phyloP scores from a whole-genome alignment of 1,140 invertebrate genomes.

The Drosophila saltans region DNA sequence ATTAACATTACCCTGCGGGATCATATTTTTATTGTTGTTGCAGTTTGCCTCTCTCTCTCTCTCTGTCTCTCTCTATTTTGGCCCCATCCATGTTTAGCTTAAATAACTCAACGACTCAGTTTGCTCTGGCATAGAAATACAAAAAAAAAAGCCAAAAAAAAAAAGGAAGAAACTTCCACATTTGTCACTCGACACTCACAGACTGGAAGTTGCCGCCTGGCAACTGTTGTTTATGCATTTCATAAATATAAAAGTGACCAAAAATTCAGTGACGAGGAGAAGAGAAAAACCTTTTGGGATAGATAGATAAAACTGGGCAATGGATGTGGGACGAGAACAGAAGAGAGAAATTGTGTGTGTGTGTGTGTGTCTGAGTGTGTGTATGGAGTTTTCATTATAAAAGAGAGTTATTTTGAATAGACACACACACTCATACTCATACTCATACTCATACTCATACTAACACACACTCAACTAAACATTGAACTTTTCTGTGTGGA shows the following conservation, averaged over 20 bases:
- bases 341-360: background rate
- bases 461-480: slow-evolving; percentile 18
- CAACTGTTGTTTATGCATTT: slow-evolving; percentile 58
- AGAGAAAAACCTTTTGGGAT: slow-evolving; percentile 38
- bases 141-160: background rate
- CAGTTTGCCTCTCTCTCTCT: slow-evolving; percentile 19
- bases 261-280: slow-evolving; percentile 51
- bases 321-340: too few species aligned
- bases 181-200: slow-evolving; percentile 52
- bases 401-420: slow-evolving; percentile 15
- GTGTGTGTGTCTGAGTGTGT: background rate
- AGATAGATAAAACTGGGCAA: slow-evolving; percentile 14
- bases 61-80: slow-evolving; percentile 21
- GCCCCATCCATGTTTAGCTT: slow-evolving; percentile 54
- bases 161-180: slow-evolving; percentile 39
- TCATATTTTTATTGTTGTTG: slow-evolving; percentile 28
- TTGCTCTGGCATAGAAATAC: slow-evolving; percentile 54
- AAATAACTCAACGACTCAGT: slow-evolving; percentile 55
- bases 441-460: too few species aligned
- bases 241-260: slow-evolving; percentile 58
- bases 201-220: slow-evolving; percentile 28
- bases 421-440: background rate
- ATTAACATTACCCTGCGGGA: background rate
- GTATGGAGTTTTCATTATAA: slow-evolving; percentile 16
- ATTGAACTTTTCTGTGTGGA: slow-evolving; percentile 35